phyloP scores from a whole-genome alignment of 2,113 vertebrate genomes.

The Epinephelus cyanopodus region DNA sequence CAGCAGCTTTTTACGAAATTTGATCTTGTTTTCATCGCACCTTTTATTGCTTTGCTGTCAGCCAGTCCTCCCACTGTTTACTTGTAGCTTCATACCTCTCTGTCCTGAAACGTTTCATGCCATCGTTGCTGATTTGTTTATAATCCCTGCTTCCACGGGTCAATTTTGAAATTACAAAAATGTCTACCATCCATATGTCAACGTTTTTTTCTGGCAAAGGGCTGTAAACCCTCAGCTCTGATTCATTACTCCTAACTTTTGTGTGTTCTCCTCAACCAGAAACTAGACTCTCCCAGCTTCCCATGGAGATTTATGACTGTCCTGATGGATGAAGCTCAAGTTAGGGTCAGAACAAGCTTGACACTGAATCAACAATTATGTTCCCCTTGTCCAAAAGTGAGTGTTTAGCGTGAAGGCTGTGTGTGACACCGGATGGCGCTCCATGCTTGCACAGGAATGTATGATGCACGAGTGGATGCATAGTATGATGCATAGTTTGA shows the following conservation, averaged over 20 bases:
- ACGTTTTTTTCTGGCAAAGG: conserved; percentile 1
- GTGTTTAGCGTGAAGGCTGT: neutral
- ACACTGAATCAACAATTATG: conserved; percentile 6
- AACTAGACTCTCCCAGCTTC: neutral
- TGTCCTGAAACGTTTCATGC: neutral
- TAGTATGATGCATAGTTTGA: conserved; percentile 5
- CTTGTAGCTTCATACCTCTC: neutral
- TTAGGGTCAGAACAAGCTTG: neutral
- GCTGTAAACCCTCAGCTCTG: conserved; percentile 19
- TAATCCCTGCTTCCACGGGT: too few species aligned
- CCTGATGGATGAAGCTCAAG: conserved; percentile 9
- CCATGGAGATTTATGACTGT: conserved; percentile 9
- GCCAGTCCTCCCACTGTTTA: neutral
- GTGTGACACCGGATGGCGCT: neutral
- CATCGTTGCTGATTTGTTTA: neutral
- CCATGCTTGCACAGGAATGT: neutral
- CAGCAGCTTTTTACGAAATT: conserved; percentile 30
- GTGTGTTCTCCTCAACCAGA: conserved; percentile 13
- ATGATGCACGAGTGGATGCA: conserved; percentile 9
- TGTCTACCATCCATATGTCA: neutral
- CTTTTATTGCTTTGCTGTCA: conserved; percentile 32
- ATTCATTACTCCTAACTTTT: conserved; percentile 12
- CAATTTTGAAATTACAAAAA: neutral
- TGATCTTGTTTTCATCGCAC: conserved; percentile 30
- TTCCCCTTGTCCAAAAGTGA: neutral